phyloP scores from a whole-genome alignment of 2,797 vertebrate species.

The Emys orbicularis region DNA sequence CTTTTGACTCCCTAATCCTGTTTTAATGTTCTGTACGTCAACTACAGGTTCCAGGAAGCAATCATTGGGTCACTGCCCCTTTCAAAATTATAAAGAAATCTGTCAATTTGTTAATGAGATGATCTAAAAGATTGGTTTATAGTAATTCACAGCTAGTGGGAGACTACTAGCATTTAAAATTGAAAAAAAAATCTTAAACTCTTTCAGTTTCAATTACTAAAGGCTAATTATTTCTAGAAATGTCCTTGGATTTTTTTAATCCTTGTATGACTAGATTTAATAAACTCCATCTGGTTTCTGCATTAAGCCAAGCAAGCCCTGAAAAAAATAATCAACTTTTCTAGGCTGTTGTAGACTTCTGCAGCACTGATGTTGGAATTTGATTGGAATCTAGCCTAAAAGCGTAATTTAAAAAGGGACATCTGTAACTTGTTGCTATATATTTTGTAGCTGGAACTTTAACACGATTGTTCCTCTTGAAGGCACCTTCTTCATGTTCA shows the following conservation, averaged over 20 bases:
- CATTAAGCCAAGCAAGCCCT: not conserved
- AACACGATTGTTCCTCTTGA: slow-evolving; percentile 23
- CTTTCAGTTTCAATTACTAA: not conserved
- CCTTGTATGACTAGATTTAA: not conserved
- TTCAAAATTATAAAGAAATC: not conserved
- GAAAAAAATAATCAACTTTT: slow-evolving; percentile 1
- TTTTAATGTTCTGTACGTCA: not conserved
- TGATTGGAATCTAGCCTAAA: not conserved
- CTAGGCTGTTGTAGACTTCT: not conserved
- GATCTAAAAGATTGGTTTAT: not conserved
- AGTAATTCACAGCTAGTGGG: not conserved
- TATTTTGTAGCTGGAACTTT: slow-evolving; percentile 49
- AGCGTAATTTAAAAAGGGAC: not conserved
- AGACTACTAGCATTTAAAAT: not conserved
- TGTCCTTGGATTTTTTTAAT: not conserved
- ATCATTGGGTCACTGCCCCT: not conserved
- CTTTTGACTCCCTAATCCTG: not conserved
- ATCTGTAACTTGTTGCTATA: not conserved
- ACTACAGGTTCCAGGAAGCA: not conserved
- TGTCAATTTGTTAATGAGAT: not conserved
- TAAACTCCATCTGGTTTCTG: slow-evolving; percentile 18
- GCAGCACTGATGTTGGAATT: not conserved
- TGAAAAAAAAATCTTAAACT: not conserved
- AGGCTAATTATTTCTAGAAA: slow-evolving; percentile 7
- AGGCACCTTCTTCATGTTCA: slow-evolving; percentile 37